Percentiles rank a stretch among this genome's conserved stretches.
phyloP scores from a whole-genome alignment of 1,140 invertebrate species.

The Sarcophaga peregrina region DNA sequence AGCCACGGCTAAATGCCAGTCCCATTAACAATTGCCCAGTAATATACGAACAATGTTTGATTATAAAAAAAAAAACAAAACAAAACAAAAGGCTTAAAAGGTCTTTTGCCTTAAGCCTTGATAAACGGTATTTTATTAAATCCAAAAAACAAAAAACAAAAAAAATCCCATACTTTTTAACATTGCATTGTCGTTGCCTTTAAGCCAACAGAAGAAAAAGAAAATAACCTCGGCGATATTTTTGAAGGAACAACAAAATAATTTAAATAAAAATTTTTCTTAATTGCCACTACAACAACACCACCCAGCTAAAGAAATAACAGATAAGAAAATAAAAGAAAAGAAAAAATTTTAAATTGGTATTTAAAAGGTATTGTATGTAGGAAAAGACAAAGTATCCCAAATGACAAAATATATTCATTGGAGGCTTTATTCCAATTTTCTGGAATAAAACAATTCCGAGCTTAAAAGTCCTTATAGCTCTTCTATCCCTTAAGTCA shows the following conservation, averaged over 20 bases:
- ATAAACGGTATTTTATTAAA: conserved; percentile 11
- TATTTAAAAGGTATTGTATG: not conserved
- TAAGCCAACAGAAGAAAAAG: not conserved
- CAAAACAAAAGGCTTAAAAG: not conserved
- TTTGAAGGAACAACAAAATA: not conserved
- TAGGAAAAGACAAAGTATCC: not conserved
- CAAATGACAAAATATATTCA: not conserved
- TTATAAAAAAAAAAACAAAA: not conserved
- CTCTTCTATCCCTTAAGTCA: too few relatives aligned
- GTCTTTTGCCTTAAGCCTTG: not conserved
- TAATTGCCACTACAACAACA: not conserved
- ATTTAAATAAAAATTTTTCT: conserved; percentile 24
- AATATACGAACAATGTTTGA: not conserved
- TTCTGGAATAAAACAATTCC: too few relatives aligned
- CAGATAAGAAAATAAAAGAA: not conserved
- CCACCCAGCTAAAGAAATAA: not conserved
- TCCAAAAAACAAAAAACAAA: not conserved
- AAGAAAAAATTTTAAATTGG: not conserved
- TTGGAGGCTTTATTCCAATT: too few relatives aligned
- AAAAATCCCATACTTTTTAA: not conserved
- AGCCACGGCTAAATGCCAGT: conserved; percentile 30
- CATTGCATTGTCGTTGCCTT: not conserved
- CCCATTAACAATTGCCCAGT: conserved; percentile 29
- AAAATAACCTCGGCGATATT: too few relatives aligned
- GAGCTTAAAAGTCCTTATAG: too few relatives aligned